Conservation (phyloP, 2,113 vertebrate species). For the Chaenocephalus aceratus region DNA sequence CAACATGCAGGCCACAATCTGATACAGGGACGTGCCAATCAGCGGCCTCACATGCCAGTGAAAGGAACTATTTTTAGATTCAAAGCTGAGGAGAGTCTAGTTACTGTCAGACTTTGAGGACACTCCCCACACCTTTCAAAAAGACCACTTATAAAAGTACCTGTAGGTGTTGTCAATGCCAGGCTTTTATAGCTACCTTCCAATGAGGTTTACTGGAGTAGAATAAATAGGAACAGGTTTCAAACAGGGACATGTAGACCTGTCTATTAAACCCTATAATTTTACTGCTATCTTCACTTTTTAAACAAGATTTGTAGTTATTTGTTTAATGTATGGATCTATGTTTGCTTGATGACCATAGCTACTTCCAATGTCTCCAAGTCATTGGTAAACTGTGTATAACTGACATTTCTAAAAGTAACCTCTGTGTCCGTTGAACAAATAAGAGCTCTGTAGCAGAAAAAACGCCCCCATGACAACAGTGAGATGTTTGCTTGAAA, state of each 20-base stretch:
- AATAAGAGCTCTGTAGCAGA: background rate
- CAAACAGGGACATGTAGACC: background rate
- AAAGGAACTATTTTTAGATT: constrained; percentile 71
- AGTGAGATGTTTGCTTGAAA: background rate
- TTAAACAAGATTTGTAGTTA: background rate
- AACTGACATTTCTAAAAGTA: background rate
- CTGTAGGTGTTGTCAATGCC: background rate
- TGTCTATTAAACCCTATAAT: no score
- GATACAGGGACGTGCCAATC: constrained; percentile 42
- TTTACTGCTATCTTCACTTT: background rate
- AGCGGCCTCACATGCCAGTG: constrained; percentile 40
- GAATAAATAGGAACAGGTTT: background rate
- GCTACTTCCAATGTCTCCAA: background rate
- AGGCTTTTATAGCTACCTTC: background rate
- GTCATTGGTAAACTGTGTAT: background rate
- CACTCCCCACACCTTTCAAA: constrained; percentile 11
- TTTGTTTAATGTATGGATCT: background rate
- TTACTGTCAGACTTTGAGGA: constrained; percentile 19
- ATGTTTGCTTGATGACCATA: background rate
- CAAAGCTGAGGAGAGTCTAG: constrained; percentile 35
- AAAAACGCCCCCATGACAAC: background rate
- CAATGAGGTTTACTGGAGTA: background rate
- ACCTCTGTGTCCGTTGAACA: background rate
- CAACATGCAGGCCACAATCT: constrained; percentile 37
- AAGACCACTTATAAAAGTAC: background rate